Percentiles rank a stretch among this genome's conserved stretches.
Evolutionary conservation across 1,140 invertebrate species (phyloP).

Genomic region (Paramacrobiotus metropolitanus): DNA sequence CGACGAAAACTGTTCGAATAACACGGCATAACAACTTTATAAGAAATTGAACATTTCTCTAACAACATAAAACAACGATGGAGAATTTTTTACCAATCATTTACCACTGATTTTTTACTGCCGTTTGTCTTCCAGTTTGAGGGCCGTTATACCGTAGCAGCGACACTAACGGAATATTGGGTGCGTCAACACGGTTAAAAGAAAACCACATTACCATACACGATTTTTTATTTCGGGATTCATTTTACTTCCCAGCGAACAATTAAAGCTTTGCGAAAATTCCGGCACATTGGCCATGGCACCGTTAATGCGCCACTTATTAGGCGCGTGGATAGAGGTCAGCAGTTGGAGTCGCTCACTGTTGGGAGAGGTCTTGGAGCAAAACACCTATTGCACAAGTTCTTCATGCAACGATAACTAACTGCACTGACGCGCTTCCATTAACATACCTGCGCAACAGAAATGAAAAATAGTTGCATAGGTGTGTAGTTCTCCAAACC

Average conservation of each 20-base stretch:
- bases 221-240: slow-evolving; percentile 49
- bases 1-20: no score
- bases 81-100: no score
- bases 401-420: slow-evolving; percentile 2
- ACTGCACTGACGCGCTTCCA: no score
- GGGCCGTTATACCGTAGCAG: no score
- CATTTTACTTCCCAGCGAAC: slow-evolving; percentile 6
- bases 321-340: not conserved
- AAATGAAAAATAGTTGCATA: slow-evolving; percentile 23
- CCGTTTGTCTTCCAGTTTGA: no score
- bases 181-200: no score
- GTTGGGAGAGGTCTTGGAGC: slow-evolving; percentile 18
- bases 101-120: no score
- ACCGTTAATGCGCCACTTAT: slow-evolving; percentile 4
- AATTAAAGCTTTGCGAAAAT: slow-evolving; percentile 8
- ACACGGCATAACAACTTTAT: no score
- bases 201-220: slow-evolving; percentile 78
- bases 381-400: slow-evolving; percentile 24
- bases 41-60: no score
- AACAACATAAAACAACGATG: no score
- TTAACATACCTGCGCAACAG: slow-evolving; percentile 23
- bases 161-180: no score
- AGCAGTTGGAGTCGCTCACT: slow-evolving; percentile 19
- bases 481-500: slow-evolving; percentile 11
- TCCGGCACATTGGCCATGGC: slow-evolving; percentile 8